A percentile compares a stretch with the other conserved stretches of the same genome.
Conservation (phyloP, 2,113 vertebrate genomes). For the Pholis gunnellus region DNA sequence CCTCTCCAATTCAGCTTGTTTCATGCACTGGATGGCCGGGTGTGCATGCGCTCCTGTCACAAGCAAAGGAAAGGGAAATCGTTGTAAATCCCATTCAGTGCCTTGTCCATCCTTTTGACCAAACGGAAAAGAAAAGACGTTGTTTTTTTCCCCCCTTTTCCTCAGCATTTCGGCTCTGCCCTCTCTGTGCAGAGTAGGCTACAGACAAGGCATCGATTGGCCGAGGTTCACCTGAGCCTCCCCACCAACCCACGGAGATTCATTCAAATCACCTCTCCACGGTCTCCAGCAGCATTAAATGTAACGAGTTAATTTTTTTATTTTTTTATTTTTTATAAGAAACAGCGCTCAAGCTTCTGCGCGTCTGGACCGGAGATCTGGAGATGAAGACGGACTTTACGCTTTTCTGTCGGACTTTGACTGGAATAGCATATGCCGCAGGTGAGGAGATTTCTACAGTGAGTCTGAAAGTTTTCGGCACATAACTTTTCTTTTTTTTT, state of each 20-base stretch:
- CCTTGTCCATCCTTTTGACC: constrained; percentile 80
- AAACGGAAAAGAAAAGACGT: constrained; percentile 26
- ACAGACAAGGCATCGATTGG: constrained; percentile 28
- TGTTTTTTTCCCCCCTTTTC: constrained; percentile 21
- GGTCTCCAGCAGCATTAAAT: constrained; percentile 24
- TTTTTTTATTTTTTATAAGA: constrained; percentile 10
- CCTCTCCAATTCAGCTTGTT: constrained; percentile 58
- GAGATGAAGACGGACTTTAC: constrained; percentile 91
- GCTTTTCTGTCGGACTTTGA: constrained; percentile 90
- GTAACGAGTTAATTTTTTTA: neutral
- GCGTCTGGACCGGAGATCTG: constrained; percentile 82
- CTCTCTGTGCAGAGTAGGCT: constrained; percentile 44
- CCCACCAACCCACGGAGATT: constrained; percentile 53
- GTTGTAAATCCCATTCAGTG: constrained; percentile 84
- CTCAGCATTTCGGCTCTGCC: constrained; percentile 57
- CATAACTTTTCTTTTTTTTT: constrained; percentile 24
- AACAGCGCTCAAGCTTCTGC: constrained; percentile 58
- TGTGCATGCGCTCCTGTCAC: constrained; percentile 76
- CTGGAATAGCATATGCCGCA: constrained; percentile 88
- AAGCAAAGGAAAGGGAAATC: constrained; percentile 88
- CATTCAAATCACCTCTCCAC: constrained; percentile 29
- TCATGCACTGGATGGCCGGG: constrained; percentile 71
- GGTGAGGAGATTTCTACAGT: constrained; percentile 81
- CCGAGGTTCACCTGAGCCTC: constrained; percentile 78
- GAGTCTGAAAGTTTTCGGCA: constrained; percentile 48